Percentiles rank a stretch among this genome's conserved stretches.
phyloP scores from a whole-genome alignment of 2,113 vertebrate species.

The Zapornia atra region DNA sequence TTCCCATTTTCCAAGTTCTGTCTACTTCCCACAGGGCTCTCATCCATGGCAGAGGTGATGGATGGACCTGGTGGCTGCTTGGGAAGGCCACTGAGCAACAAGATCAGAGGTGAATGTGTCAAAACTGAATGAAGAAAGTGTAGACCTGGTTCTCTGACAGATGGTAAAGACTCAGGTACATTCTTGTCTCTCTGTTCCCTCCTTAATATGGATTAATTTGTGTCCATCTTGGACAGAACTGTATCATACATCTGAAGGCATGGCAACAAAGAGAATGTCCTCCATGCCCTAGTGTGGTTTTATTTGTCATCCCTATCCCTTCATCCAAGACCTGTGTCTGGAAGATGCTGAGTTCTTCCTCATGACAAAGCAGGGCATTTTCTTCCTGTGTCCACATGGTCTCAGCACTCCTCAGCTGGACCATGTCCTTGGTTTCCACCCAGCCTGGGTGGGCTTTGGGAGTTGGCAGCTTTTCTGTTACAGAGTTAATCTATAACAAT shows the following conservation, averaged over 20 bases:
- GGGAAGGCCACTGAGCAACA: slow-evolving; percentile 1
- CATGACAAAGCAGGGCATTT: background rate
- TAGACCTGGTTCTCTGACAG: background rate
- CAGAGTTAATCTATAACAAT: background rate
- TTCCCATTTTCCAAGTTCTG: background rate
- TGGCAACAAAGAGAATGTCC: background rate
- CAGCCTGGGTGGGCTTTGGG: background rate
- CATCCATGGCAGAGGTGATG: background rate
- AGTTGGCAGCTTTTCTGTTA: background rate
- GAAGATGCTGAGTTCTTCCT: background rate
- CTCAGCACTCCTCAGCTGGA: background rate
- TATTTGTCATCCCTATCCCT: background rate
- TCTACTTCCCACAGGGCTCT: background rate
- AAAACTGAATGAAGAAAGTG: background rate
- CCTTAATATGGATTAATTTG: background rate
- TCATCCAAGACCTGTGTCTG: background rate
- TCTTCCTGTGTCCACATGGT: background rate
- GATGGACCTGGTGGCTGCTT: background rate
- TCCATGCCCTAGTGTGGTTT: background rate
- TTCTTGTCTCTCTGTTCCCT: background rate
- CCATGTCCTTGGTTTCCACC: background rate
- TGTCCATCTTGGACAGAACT: background rate
- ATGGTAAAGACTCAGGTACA: background rate
- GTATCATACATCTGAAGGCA: background rate
- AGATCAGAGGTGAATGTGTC: background rate